These are phyloP conservation scores for Drosophila jambulina DNA, from an alignment of 1,140 invertebrate species.

Conservation along the genomic window DNA sequence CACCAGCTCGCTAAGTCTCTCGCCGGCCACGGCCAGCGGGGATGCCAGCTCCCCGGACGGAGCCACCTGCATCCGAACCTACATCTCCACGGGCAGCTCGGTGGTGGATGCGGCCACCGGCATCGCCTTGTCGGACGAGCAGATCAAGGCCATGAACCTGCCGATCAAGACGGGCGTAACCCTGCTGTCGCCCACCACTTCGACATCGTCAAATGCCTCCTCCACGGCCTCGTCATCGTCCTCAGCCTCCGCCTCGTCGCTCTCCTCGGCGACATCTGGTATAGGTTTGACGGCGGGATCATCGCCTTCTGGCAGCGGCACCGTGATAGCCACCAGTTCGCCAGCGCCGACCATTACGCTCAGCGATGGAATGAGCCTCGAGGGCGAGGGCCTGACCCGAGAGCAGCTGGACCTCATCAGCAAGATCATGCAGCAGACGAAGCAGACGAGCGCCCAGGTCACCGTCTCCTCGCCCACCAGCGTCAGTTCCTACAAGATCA, in stretches of 20 bases:
- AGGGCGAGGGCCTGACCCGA: constrained; percentile 89
- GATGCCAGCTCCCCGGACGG: constrained; percentile 85
- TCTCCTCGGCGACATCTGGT: constrained; percentile 42
- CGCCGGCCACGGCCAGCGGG: constrained; percentile 83
- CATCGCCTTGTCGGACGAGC: constrained; percentile 76
- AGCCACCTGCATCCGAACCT: constrained; percentile 85
- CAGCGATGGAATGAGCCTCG: constrained; percentile 86
- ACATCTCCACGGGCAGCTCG: constrained; percentile 73
- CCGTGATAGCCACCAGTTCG: constrained; percentile 60
- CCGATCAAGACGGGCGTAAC: constrained; percentile 79
- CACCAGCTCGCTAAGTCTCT: constrained; percentile 73
- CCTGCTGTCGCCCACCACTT: constrained; percentile 74
- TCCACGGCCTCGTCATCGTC: constrained; percentile 54
- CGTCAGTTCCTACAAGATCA: constrained; percentile 85
- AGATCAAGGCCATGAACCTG: constrained; percentile 80
- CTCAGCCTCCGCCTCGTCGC: constrained; percentile 56
- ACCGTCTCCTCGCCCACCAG: constrained; percentile 84
- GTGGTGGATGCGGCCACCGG: constrained; percentile 80
- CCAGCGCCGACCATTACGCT: constrained; percentile 79
- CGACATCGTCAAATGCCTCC: constrained; percentile 67
- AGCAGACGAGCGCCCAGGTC: constrained; percentile 85
- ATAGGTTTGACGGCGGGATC: constrained; percentile 19
- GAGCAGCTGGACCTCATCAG: constrained; percentile 91
- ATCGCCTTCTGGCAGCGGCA: constrained; percentile 12
- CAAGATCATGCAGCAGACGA: constrained; percentile 92